Percentiles rank a stretch among this genome's conserved stretches.
Conservation (phyloP, 2,888 invertebrate genomes). For the Meghimatium bilineatum region DNA sequence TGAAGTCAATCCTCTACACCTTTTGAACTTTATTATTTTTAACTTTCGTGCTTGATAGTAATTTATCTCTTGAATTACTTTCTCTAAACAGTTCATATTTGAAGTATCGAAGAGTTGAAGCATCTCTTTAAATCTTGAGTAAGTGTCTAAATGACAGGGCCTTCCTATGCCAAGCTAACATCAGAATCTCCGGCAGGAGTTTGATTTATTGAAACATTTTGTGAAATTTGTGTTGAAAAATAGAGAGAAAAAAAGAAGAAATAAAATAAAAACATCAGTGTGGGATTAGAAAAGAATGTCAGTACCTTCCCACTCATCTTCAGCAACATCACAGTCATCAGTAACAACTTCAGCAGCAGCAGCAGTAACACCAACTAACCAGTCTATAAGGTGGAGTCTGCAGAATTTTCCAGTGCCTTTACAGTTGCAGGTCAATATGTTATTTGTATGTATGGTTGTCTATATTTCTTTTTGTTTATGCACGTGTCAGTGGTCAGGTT, state of each 20-base stretch:
- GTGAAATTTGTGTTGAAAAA: neutral
- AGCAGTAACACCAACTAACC: neutral
- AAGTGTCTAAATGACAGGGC: neutral
- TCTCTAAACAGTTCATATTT: no score
- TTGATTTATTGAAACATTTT: neutral
- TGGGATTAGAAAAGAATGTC: constrained; percentile 31
- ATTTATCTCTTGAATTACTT: no score
- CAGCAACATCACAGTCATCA: constrained; percentile 3
- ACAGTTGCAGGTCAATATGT: constrained; percentile 39
- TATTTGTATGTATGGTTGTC: neutral
- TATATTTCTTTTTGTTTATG: no score
- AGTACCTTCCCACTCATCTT: constrained; percentile 28
- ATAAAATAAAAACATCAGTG: neutral
- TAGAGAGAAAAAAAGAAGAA: neutral
- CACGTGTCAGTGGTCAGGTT: no score
- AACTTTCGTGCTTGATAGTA: no score
- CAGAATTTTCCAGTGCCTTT: constrained; percentile 50
- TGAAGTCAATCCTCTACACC: no score
- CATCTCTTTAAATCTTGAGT: no score
- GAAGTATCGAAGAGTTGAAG: no score
- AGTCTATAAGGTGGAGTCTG: constrained; percentile 48
- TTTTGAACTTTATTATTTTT: no score
- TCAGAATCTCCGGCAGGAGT: neutral
- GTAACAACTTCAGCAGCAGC: neutral
- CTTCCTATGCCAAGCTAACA: neutral